These are phyloP conservation scores for Mercenaria mercenaria DNA, from an alignment of 1,140 invertebrate genomes.

Conservation along the genomic window DNA sequence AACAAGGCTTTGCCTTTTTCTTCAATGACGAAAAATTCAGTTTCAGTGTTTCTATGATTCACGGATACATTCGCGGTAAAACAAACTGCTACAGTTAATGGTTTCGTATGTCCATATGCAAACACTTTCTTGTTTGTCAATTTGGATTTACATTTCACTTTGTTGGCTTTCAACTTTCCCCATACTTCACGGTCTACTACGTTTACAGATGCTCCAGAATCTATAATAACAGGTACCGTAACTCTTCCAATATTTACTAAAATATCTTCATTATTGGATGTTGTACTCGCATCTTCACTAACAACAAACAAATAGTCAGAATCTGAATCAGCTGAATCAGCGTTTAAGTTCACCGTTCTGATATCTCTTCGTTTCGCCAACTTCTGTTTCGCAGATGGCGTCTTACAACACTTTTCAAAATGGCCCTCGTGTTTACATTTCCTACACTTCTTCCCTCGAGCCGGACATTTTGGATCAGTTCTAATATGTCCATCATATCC, in stretches of 20 bases:
- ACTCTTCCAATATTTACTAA: too few species aligned
- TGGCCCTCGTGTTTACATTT: neutral
- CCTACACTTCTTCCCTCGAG: neutral
- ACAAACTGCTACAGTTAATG: neutral
- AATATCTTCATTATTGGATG: too few species aligned
- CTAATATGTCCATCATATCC: neutral
- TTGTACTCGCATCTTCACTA: neutral
- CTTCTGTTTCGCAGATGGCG: neutral
- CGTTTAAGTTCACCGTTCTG: neutral
- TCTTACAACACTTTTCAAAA: constrained; percentile 5
- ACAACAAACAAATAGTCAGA: neutral
- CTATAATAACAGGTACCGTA: neutral
- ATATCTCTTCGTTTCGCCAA: neutral
- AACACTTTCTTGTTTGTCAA: too few species aligned
- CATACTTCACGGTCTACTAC: too few species aligned
- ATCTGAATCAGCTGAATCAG: neutral
- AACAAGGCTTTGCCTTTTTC: neutral
- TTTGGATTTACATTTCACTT: neutral
- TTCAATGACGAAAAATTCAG: too few species aligned
- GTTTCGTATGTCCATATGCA: too few species aligned
- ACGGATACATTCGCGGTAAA: neutral
- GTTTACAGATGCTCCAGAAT: neutral
- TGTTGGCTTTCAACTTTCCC: too few species aligned
- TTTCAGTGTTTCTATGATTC: too few species aligned
- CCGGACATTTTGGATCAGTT: too few species aligned